A percentile compares a stretch with the other conserved stretches of the same genome.
Conservation (phyloP, 2,888 invertebrate genomes). For the Bedellia somnulentella region DNA sequence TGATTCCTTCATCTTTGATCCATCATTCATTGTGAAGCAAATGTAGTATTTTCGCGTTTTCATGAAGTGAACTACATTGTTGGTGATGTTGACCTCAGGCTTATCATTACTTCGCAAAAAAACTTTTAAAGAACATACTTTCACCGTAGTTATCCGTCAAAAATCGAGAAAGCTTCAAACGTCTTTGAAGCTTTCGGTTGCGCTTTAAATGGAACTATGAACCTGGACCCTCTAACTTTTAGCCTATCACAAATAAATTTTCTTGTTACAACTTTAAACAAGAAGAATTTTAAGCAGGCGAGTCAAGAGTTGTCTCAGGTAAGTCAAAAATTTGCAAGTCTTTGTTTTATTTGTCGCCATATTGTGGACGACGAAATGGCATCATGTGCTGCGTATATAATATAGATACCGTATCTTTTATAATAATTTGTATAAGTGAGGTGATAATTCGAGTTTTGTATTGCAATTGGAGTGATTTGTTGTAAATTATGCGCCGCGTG, state of each 20-base stretch:
- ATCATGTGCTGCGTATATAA: slow-evolving; percentile 1
- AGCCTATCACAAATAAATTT: slow-evolving; percentile 98
- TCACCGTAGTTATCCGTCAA: slow-evolving; percentile 66
- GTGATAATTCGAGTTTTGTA: slow-evolving; percentile 10
- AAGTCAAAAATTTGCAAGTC: slow-evolving; percentile 48
- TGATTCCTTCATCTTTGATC: too few relatives aligned
- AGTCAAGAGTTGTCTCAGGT: slow-evolving; percentile 89
- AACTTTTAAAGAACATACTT: slow-evolving; percentile 41
- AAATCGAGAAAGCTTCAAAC: slow-evolving; percentile 89
- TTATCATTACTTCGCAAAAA: slow-evolving; percentile 42
- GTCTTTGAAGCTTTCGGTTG: slow-evolving; percentile 93
- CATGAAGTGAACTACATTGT: slow-evolving; percentile 39
- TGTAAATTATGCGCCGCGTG: too few relatives aligned
- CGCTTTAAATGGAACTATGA: slow-evolving; percentile 93
- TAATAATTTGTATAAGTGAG: background rate
- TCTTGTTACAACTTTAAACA: slow-evolving; percentile 93
- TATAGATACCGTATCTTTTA: background rate
- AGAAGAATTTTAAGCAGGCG: slow-evolving; percentile 92
- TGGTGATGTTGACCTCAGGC: slow-evolving; percentile 56
- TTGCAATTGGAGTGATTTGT: too few relatives aligned
- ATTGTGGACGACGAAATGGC: slow-evolving; percentile 28
- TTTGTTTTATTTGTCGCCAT: slow-evolving; percentile 28
- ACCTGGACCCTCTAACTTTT: slow-evolving; percentile 98
- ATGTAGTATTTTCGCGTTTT: too few relatives aligned
- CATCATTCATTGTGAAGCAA: too few relatives aligned